These are phyloP conservation scores for Zosterops borbonicus DNA, from an alignment of 2,113 vertebrate species.

Conservation along the genomic window DNA sequence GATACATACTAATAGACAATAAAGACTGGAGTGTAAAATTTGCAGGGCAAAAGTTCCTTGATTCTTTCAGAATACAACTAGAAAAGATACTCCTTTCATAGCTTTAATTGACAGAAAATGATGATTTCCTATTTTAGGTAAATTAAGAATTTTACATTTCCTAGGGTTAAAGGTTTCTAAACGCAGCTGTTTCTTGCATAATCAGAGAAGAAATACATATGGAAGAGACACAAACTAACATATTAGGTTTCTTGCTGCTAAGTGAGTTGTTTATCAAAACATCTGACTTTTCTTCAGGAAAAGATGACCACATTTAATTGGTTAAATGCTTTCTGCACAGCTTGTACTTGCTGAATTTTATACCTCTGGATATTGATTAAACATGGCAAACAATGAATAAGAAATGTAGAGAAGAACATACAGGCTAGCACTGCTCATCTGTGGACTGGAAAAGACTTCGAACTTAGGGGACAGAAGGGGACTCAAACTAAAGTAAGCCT, in stretches of 20 bases:
- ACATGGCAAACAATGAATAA: background rate
- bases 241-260: background rate
- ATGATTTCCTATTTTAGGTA: background rate
- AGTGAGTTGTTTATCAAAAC: background rate
- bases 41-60: background rate
- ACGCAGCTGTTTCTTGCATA: slow-evolving; percentile 2
- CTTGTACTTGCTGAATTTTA: background rate
- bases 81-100: background rate
- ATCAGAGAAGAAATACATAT: background rate
- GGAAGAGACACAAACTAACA: background rate
- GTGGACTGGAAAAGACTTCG: background rate
- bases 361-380: background rate
- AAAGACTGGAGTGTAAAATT: background rate
- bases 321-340: background rate
- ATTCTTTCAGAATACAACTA: background rate
- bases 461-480: background rate
- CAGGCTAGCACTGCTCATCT: background rate
- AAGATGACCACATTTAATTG: background rate
- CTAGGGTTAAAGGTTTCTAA: background rate
- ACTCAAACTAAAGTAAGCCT: background rate
- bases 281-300: background rate
- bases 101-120: background rate
- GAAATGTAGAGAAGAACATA: background rate
- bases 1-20: background rate
- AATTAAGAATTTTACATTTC: background rate